phyloP scores from a whole-genome alignment of 1,140 invertebrate species.

The Eumeta japonica region DNA sequence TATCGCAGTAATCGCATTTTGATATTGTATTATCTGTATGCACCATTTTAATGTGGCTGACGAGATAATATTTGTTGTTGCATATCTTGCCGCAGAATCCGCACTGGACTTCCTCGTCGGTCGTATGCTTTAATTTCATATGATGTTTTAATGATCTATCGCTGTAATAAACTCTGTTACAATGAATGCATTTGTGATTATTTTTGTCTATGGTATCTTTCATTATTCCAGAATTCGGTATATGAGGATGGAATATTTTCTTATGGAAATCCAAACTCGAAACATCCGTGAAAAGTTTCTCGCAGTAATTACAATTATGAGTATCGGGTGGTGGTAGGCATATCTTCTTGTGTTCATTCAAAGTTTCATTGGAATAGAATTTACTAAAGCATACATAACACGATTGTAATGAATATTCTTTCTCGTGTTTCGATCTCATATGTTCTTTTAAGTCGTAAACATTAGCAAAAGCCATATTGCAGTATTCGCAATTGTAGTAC shows the following conservation, averaged over 20 bases:
- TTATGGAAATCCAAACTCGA: constrained; percentile 36
- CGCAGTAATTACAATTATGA: constrained; percentile 27
- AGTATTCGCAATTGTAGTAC: constrained; percentile 28
- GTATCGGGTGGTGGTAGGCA: constrained; percentile 31
- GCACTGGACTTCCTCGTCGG: constrained; percentile 25
- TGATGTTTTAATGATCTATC: constrained; percentile 33
- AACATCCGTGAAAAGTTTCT: constrained; percentile 37
- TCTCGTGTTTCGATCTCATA: constrained; percentile 24
- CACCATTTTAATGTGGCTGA: constrained; percentile 30
- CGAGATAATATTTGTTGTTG: constrained; percentile 35
- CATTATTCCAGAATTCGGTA: constrained; percentile 20
- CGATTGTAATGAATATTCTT: constrained; percentile 21
- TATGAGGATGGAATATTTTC: constrained; percentile 34
- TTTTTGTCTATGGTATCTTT: constrained; percentile 11
- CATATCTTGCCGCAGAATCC: constrained; percentile 27
- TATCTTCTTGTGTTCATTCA: constrained; percentile 23
- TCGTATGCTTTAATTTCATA: constrained; percentile 31
- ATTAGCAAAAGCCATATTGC: constrained; percentile 15
- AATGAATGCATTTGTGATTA: constrained; percentile 25
- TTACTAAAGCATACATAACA: constrained; percentile 44
- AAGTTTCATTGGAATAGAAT: constrained; percentile 29
- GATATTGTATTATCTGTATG: constrained; percentile 25
- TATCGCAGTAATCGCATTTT: constrained; percentile 35
- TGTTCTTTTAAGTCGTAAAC: constrained; percentile 32
- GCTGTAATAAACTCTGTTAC: constrained; percentile 30